A percentile compares a stretch with the other conserved stretches of the same genome.
phyloP scores from a whole-genome alignment of 2,113 vertebrate species.

The Coracopsis vasa region DNA sequence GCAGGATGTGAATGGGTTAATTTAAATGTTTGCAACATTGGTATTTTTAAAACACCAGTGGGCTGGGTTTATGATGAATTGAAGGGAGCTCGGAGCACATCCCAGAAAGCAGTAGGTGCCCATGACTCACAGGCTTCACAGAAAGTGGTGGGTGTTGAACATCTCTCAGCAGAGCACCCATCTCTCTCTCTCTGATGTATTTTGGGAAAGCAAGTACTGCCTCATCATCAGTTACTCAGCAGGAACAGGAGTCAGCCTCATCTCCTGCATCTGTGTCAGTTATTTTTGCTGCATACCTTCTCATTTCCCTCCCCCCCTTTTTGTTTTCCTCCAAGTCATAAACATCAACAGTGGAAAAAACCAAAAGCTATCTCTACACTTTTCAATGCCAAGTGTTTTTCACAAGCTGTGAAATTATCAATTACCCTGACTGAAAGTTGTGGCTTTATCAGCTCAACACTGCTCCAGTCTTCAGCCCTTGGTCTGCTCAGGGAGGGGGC shows the following conservation, averaged over 20 bases:
- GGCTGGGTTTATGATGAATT: not conserved
- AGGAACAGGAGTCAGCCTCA: slow-evolving; percentile 8
- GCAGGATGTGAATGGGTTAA: not conserved
- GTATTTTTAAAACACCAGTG: not conserved
- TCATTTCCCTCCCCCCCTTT: not conserved
- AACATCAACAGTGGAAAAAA: not conserved
- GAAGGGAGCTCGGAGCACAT: not conserved
- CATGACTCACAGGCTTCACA: slow-evolving; percentile 27
- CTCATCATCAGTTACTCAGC: slow-evolving; percentile 60
- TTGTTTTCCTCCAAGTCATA: not conserved
- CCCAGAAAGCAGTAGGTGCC: not conserved
- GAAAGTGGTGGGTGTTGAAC: not conserved
- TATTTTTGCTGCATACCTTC: not conserved
- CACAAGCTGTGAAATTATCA: not conserved
- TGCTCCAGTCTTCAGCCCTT: not conserved
- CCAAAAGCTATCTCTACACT: not conserved
- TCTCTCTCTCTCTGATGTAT: not conserved
- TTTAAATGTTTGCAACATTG: not conserved
- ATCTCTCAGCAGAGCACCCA: not conserved
- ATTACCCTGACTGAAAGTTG: not conserved
- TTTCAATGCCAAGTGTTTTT: not conserved
- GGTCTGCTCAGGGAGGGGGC: not conserved
- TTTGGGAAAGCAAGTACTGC: slow-evolving; percentile 32
- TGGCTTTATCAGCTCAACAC: not conserved
- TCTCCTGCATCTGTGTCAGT: slow-evolving; percentile 18